Conservation (phyloP, 2,113 vertebrate species). For the Pachypanchax playfairii region DNA sequence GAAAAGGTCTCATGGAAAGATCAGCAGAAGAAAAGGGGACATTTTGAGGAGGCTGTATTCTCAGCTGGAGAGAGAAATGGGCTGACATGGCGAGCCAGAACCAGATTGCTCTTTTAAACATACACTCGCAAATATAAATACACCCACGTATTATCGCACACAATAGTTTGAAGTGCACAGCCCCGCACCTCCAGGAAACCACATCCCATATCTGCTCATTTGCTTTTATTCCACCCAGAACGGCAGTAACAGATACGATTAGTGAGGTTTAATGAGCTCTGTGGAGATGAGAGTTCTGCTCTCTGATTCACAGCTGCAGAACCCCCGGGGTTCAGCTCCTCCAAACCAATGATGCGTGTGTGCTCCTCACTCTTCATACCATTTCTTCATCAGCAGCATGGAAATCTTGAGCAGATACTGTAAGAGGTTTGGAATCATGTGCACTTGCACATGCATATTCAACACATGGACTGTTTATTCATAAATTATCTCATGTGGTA, state of each 20-base stretch:
- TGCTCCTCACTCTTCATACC: constrained; percentile 8
- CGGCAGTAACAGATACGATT: constrained; percentile 62
- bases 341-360: constrained; percentile 17
- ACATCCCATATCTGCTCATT: constrained; percentile 36
- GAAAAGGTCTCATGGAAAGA: constrained; percentile 30
- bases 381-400: constrained; percentile 17
- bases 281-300: constrained; percentile 61
- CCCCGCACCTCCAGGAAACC: constrained; percentile 53
- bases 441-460: constrained; percentile 5
- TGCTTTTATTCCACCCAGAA: constrained; percentile 55
- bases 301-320: constrained; percentile 41
- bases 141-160: constrained; percentile 2
- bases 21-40: constrained; percentile 42
- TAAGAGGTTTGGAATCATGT: constrained; percentile 1
- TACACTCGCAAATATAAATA: constrained; percentile 12
- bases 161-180: constrained; percentile 27
- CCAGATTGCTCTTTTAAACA: constrained; percentile 13
- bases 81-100: constrained; percentile 32
- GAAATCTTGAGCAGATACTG: constrained; percentile 1
- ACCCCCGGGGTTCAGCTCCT: constrained; percentile 49
- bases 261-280: constrained; percentile 73
- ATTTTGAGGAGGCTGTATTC: constrained; percentile 20
- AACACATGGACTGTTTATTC: not conserved
- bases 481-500: not conserved
- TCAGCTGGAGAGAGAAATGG: constrained; percentile 39